Evolutionary conservation across 2,888 invertebrate species (phyloP).

Genomic region (Sesia apiformis): DNA sequence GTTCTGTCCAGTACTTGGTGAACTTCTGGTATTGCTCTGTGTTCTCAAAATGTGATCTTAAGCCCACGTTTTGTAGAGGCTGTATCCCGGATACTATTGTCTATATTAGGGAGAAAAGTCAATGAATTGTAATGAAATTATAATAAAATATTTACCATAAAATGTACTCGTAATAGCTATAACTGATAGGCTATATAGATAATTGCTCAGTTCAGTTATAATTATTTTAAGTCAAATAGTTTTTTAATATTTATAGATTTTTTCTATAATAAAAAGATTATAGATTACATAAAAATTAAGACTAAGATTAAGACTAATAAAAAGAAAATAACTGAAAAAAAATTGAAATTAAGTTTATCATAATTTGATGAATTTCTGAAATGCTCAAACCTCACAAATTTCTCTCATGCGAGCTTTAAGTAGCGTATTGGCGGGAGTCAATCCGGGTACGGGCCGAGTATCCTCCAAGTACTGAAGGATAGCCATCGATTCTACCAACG

Average conservation of each 20-base stretch:
- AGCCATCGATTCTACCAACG: conserved; percentile 63
- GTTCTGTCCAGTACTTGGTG: conserved; percentile 63
- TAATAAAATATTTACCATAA: neutral
- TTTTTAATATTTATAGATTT: too few relatives aligned
- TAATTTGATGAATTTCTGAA: too few relatives aligned
- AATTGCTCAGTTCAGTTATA: too few relatives aligned
- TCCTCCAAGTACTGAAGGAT: conserved; percentile 83
- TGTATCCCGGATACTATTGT: conserved; percentile 79
- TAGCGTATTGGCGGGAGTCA: conserved; percentile 70
- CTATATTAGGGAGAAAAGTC: conserved; percentile 42
- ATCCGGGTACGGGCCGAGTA: conserved; percentile 54
- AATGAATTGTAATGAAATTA: conserved; percentile 1
- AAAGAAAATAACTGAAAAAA: too few relatives aligned
- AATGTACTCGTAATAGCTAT: too few relatives aligned
- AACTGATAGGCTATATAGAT: too few relatives aligned
- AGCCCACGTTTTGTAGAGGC: conserved; percentile 77
- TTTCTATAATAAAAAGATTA: too few relatives aligned
- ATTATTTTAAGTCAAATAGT: too few relatives aligned
- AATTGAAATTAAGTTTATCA: too few relatives aligned
- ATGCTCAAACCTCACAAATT: conserved; percentile 46
- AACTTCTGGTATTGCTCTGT: conserved; percentile 61
- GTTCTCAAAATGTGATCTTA: conserved; percentile 49
- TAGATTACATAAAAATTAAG: too few relatives aligned
- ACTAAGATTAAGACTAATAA: too few relatives aligned
- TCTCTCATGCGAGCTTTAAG: conserved; percentile 71